These are phyloP conservation scores for Synergus laeviventris DNA, from an alignment of 2,888 invertebrate species.

Conservation along the genomic window DNA sequence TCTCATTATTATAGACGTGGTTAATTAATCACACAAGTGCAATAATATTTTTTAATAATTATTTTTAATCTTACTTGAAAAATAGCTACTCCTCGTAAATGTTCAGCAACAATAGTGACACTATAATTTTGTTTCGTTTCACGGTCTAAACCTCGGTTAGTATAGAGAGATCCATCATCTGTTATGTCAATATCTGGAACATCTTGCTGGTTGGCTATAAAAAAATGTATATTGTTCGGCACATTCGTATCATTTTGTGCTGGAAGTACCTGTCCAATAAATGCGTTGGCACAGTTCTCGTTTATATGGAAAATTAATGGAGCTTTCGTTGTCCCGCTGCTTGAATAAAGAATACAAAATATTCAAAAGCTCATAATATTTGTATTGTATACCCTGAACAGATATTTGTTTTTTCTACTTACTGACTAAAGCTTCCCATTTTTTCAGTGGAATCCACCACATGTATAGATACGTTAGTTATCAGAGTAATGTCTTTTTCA, in stretches of 20 bases:
- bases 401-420: constrained; percentile 70
- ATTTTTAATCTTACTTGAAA: constrained; percentile 79
- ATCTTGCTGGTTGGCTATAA: constrained; percentile 90
- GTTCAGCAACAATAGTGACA: constrained; percentile 88
- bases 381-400: too few species aligned
- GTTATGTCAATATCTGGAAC: constrained; percentile 88
- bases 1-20: too few species aligned
- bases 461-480: constrained; percentile 90
- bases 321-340: constrained; percentile 82
- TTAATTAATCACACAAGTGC: neutral
- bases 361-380: neutral
- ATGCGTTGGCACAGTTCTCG: constrained; percentile 85
- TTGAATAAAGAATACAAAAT: constrained; percentile 58
- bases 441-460: constrained; percentile 87
- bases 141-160: constrained; percentile 86
- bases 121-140: constrained; percentile 85
- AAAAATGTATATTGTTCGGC: constrained; percentile 80
- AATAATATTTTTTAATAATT: too few species aligned
- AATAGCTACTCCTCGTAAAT: constrained; percentile 83
- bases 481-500: constrained; percentile 81
- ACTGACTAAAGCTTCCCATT: constrained; percentile 82
- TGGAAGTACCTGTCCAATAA: constrained; percentile 85
- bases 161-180: constrained; percentile 87
- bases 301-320: constrained; percentile 86
- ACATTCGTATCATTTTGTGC: constrained; percentile 75